Percentiles rank a stretch among this genome's conserved stretches.
Evolutionary conservation across 2,888 invertebrate genomes (phyloP).

Genomic region (Clunio marinus): DNA sequence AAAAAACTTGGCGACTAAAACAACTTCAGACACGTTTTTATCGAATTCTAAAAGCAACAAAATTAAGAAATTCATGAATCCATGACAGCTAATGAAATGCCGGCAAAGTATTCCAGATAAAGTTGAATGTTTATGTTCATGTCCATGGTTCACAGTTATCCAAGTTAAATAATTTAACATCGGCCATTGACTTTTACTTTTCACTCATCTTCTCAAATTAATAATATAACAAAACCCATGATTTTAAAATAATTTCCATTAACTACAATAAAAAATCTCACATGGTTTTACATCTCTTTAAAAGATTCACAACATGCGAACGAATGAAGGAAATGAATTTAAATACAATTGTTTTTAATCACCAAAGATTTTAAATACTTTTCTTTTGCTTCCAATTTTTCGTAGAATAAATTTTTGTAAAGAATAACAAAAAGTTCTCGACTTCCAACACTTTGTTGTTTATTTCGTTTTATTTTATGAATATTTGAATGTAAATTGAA

Average conservation of each 20-base stretch:
- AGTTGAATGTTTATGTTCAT: not conserved
- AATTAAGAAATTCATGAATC: no score
- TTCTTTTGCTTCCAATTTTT: not conserved
- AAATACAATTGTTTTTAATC: slow-evolving; percentile 5
- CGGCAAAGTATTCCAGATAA: no score
- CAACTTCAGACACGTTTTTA: no score
- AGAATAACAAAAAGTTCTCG: not conserved
- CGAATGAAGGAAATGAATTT: not conserved
- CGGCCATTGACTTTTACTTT: slow-evolving; percentile 36
- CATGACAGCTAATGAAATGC: no score
- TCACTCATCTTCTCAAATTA: not conserved
- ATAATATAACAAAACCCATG: no score
- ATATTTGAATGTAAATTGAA: slow-evolving; percentile 33
- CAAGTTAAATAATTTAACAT: not conserved
- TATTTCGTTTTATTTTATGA: no score
- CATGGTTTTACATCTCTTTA: not conserved
- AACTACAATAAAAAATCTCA: not conserved
- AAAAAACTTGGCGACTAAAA: no score
- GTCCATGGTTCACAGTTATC: not conserved
- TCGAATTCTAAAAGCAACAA: no score
- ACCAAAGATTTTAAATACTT: no score
- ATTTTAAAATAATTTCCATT: not conserved
- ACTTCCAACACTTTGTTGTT: not conserved
- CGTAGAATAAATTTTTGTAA: slow-evolving; percentile 3
- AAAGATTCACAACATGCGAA: not conserved